Base-by-base conservation (phyloP, 2,797 vertebrate species). In the Tangara arthus region DNA sequence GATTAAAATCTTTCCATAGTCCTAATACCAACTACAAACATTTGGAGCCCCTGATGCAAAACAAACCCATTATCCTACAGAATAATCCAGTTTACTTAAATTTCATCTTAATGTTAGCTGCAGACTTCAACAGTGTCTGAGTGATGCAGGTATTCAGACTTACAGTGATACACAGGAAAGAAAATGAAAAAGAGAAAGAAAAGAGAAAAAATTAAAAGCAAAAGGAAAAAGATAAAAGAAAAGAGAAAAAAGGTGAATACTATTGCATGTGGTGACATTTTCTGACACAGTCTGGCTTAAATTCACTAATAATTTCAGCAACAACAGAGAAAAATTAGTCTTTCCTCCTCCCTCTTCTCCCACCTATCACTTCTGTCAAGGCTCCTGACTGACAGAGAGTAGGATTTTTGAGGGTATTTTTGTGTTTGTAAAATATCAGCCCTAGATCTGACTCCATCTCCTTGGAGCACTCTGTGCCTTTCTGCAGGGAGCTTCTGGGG, bases 391-490 rank as follows among this genome's bases (percentile, higher is more conserved):
- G 86, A 89, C 77, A 90, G 3, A 15, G 77, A 92, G 90, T 84
- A 80, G 84, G 85, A 96, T 70, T 95, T 91, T 80, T 79, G 30
- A 87, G 28, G 21, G 37, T 92, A 75, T 93, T 94, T 96, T 90
- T 69, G 44, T 65, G 35, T 75, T 88, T 69, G 37, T 21, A 78
- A 95, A 95, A 90, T 89, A 86, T 26, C 90, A 95, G 27, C 32
- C 64, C 56, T 47, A 27, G 46, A 44, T 83, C 52, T 89, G 64
- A 50, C 46, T 93, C 27, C 3, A 3, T 26, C 65, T 93, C 37
- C 34, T 78, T 83, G 72, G n/a, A 88, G 30, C 63, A 55, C 37
- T 22, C 24, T 0, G 2, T 83, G 88, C 37, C 46, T 83, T 90
- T 78, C 71, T 80, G 47, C 47, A 35, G 28, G n/a, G 15, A 21